Conservation (phyloP, 2,113 vertebrate genomes). For the Urocynchramus pylzowi region DNA sequence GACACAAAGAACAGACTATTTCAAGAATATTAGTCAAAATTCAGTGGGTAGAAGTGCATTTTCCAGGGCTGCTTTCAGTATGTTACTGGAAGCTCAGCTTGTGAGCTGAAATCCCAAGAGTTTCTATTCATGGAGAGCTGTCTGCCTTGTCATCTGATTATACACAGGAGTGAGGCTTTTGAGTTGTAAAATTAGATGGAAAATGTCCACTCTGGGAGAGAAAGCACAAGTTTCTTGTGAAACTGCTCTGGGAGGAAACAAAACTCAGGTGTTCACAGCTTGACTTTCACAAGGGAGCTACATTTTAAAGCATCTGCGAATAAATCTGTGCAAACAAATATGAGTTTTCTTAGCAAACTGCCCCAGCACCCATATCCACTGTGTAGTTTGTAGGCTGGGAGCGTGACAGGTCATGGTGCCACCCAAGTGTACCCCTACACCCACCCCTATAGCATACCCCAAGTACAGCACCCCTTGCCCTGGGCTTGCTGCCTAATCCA, state of each 20-base stretch:
- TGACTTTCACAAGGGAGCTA: neutral
- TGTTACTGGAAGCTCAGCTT: neutral
- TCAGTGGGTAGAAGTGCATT: neutral
- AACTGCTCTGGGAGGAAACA: neutral
- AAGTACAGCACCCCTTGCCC: neutral
- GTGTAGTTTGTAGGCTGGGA: neutral
- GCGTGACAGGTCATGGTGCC: neutral
- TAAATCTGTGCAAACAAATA: neutral
- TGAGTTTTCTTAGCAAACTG: neutral
- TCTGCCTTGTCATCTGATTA: neutral
- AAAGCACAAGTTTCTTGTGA: neutral
- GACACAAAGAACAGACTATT: neutral
- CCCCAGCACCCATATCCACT: neutral
- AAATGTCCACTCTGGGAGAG: neutral
- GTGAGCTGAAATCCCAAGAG: neutral
- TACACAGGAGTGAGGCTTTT: neutral
- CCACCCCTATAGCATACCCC: accelerated
- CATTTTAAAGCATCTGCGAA: neutral
- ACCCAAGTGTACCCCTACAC: neutral
- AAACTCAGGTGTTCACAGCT: neutral
- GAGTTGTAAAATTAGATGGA: neutral
- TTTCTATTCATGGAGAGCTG: neutral
- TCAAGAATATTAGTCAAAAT: neutral
- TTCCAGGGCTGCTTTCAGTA: neutral
- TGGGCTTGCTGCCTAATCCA: accelerated